Percentiles rank a stretch among this genome's conserved stretches.
These are phyloP conservation scores for Vanessa atalanta DNA, from an alignment of 1,140 invertebrate genomes.

Conservation along the genomic window DNA sequence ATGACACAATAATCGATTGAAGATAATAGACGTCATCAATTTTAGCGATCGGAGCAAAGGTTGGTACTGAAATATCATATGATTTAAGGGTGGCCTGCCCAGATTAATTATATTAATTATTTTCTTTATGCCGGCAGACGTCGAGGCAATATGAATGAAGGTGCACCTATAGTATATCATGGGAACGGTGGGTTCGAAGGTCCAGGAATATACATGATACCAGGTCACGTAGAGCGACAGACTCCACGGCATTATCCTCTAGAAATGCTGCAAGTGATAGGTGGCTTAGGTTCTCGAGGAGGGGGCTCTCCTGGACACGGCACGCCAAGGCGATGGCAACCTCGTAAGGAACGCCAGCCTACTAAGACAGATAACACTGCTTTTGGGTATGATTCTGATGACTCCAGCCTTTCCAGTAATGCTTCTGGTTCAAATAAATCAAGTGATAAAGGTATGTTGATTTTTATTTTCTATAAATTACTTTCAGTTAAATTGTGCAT, in stretches of 20 bases:
- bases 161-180: constrained; percentile 65
- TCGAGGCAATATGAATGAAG: constrained; percentile 65
- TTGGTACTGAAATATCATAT: constrained; percentile 50
- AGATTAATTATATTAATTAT: constrained; percentile 17
- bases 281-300: constrained; percentile 42
- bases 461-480: not conserved
- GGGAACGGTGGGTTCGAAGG: constrained; percentile 56
- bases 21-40: constrained; percentile 53
- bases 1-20: constrained; percentile 66
- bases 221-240: constrained; percentile 51
- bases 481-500: not conserved
- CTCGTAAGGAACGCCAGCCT: constrained; percentile 52
- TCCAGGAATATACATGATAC: constrained; percentile 57
- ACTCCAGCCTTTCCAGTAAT: constrained; percentile 77
- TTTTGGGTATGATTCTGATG: constrained; percentile 77
- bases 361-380: constrained; percentile 55
- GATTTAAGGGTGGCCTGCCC: constrained; percentile 11
- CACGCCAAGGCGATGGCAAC: constrained; percentile 62
- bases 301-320: constrained; percentile 50
- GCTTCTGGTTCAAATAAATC: constrained; percentile 74
- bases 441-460: constrained; percentile 67
- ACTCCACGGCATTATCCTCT: constrained; percentile 51
- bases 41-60: constrained; percentile 54
- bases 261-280: constrained; percentile 53
- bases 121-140: constrained; percentile 44